These are phyloP conservation scores for Nothocercus nigrocapillus DNA, from an alignment of 2,113 vertebrate genomes.

Conservation along the genomic window DNA sequence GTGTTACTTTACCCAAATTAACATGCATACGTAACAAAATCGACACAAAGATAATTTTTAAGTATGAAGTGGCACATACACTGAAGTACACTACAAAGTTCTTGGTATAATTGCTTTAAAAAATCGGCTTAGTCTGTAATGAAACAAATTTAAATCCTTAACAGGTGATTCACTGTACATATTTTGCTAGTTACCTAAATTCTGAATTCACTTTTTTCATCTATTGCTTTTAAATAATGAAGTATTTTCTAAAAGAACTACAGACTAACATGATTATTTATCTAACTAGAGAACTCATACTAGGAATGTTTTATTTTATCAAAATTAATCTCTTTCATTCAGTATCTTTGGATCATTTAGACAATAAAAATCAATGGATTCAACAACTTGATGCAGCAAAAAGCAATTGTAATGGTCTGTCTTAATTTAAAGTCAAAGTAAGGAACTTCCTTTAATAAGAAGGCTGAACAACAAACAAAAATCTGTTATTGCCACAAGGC, in stretches of 20 bases:
- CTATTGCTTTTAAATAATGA: not conserved
- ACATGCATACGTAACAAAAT: accelerated
- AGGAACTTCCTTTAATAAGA: not conserved
- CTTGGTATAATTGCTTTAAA: not conserved
- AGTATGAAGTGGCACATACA: not conserved
- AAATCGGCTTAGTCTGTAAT: not conserved
- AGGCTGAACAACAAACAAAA: not conserved
- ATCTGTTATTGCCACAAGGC: not conserved
- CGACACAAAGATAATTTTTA: not conserved
- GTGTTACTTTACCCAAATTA: accelerated
- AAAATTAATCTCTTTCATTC: not conserved
- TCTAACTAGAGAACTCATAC: not conserved
- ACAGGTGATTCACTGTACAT: not conserved
- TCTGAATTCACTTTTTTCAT: not conserved
- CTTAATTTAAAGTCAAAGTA: not conserved
- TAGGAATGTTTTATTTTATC: not conserved
- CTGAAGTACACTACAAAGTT: not conserved
- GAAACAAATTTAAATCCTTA: not conserved
- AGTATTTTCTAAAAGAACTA: not conserved
- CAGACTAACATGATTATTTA: not conserved
- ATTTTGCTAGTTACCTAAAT: not conserved
- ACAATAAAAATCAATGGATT: not conserved
- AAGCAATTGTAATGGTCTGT: not conserved
- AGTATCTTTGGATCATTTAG: not conserved
- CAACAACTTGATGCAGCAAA: not conserved